Evolutionary conservation across 2,797 vertebrate species (phyloP).

Genomic region (Stomatorhinus walkeri): DNA sequence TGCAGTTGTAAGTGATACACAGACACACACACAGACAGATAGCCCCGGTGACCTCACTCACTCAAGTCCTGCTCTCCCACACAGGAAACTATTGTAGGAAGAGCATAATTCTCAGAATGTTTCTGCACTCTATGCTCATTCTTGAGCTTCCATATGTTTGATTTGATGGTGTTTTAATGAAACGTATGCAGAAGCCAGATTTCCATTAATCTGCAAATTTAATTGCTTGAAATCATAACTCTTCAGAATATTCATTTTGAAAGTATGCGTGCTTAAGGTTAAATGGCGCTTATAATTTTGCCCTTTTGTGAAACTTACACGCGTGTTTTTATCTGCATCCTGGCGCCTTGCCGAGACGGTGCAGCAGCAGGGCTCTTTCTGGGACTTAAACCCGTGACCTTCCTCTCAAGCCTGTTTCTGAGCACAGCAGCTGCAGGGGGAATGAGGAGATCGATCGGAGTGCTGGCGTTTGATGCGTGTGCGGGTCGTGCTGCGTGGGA

Average conservation of each 20-base stretch:
- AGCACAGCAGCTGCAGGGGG: background rate
- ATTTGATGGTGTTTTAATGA: background rate
- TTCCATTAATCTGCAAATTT: background rate
- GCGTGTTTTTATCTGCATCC: background rate
- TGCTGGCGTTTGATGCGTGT: background rate
- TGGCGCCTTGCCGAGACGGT: too few relatives aligned
- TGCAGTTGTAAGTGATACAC: background rate
- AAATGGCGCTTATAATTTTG: background rate
- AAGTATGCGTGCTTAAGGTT: background rate
- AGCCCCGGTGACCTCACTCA: background rate
- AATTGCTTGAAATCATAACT: background rate
- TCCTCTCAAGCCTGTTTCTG: background rate
- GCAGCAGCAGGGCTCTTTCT: background rate
- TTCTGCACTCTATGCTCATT: background rate
- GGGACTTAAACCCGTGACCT: background rate
- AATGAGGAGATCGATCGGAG: background rate
- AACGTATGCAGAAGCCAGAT: background rate
- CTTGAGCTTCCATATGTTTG: constrained; percentile 12
- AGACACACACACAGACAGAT: background rate
- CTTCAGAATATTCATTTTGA: background rate
- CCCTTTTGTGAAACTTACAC: background rate
- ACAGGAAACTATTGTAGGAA: background rate
- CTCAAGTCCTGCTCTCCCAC: background rate
- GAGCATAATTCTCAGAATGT: background rate
- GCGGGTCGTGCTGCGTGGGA: background rate